Percentiles rank a stretch among this genome's conserved stretches.
phyloP scores from a whole-genome alignment of 1,140 invertebrate genomes.

The Teleogryllus occipitalis region DNA sequence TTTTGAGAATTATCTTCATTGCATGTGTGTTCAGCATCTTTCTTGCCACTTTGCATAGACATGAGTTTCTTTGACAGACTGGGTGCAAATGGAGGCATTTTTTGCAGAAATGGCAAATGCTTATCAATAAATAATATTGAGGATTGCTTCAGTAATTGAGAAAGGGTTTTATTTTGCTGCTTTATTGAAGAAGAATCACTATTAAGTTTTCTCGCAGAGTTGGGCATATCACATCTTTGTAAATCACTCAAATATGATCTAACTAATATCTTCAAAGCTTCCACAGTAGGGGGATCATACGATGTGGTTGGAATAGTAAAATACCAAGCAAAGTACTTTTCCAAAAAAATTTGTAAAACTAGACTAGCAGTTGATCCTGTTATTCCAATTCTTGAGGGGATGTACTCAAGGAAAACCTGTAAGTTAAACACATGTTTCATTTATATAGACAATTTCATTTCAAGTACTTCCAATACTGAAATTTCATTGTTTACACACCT shows the following conservation, averaged over 20 bases:
- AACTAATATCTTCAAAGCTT: slow-evolving; percentile 46
- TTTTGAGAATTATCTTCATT: not conserved
- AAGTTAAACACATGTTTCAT: slow-evolving; percentile 7
- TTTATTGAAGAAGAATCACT: not conserved
- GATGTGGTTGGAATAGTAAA: slow-evolving; percentile 25
- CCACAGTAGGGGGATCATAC: slow-evolving; percentile 39
- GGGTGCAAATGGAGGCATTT: slow-evolving; percentile 25
- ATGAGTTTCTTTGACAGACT: slow-evolving; percentile 13
- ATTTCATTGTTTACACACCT: slow-evolving; percentile 30
- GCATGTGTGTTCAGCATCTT: not conserved
- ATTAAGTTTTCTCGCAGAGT: not conserved
- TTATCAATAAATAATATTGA: slow-evolving; percentile 21
- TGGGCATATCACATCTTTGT: slow-evolving; percentile 25
- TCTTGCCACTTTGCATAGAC: slow-evolving; percentile 10
- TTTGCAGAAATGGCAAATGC: slow-evolving; percentile 23
- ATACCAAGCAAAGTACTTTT: slow-evolving; percentile 36
- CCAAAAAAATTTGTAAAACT: slow-evolving; percentile 40
- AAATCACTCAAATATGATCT: slow-evolving; percentile 46
- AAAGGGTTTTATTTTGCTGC: not conserved
- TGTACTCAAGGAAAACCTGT: slow-evolving; percentile 46
- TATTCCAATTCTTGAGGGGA: slow-evolving; percentile 46
- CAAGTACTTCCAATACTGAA: not conserved
- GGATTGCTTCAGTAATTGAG: not conserved
- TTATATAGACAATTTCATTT: not conserved
- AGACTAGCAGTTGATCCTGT: slow-evolving; percentile 43